Conservation (phyloP, 2,888 invertebrate species). For the Lycocerus yunnanus region DNA sequence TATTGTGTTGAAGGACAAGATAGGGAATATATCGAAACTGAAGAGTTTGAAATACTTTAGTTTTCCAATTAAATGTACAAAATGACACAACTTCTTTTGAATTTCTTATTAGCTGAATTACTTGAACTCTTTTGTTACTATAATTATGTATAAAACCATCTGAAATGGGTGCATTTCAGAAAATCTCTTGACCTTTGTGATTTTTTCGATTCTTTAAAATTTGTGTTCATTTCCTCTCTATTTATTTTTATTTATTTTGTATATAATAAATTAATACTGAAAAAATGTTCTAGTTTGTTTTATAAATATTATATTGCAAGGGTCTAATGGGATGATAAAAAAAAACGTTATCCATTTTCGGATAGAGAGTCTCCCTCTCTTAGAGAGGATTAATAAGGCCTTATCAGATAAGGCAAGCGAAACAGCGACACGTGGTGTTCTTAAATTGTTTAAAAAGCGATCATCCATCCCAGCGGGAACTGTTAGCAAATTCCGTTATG, state of each 20-base stretch:
- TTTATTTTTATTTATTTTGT: background rate
- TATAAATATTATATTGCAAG: no score
- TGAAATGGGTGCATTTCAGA: background rate
- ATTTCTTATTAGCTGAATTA: background rate
- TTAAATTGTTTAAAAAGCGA: no score
- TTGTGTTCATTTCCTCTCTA: background rate
- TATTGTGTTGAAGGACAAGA: constrained; percentile 59
- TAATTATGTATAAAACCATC: background rate
- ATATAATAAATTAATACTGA: background rate
- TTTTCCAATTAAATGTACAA: constrained; percentile 6
- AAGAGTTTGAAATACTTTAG: constrained; percentile 74
- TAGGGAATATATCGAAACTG: constrained; percentile 67
- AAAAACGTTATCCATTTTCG: no score
- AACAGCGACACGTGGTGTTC: no score
- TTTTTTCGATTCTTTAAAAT: background rate
- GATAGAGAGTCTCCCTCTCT: no score
- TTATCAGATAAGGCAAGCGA: no score
- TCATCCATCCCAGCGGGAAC: no score
- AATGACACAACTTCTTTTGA: background rate
- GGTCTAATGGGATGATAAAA: no score
- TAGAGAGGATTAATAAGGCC: no score
- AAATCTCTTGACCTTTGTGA: background rate
- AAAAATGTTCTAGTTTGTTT: background rate
- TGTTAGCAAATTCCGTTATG: no score
- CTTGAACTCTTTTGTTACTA: background rate